Evolutionary conservation across 1,140 invertebrate species (phyloP), one percentile per base, ranked within the genome.

Genomic region (Phocides pigmalion): DNA sequence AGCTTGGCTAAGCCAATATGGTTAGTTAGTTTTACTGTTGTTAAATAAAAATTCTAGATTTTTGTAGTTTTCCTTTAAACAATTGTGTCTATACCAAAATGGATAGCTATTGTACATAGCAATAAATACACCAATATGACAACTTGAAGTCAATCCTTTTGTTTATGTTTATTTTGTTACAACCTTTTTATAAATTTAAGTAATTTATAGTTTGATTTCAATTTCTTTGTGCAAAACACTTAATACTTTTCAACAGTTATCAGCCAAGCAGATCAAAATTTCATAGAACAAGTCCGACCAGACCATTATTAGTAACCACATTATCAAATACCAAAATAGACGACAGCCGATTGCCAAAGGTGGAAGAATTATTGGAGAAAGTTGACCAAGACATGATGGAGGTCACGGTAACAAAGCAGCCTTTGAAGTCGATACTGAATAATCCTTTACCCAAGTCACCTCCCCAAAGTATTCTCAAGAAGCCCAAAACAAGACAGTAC

Each of bases 381-480:
- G 76, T 89, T 17, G 89, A 89, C 20, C 81, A 89, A 37, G 89
- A 91, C 25, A 89, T 89, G 81, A 77, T 87, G 75, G 87, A 90
- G 56, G 74, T 89, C 11, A 66, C 77, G 17, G 68, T 77, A 37
- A 35, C 76, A 5, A 91, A 89, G 66, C 87, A 87, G 49, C 89
- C 89, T 15, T 66, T 91, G n/a, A 91, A 91, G 69, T 88, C 89
- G 54, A 91, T 91, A 81, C 83, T 89, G 53, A 91, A 91, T 66
- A 89, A 91, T 64, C 80, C 87, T 0, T 65, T 84, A 61, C 78
- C 78, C 35, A 89, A 82, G 66, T 81, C 85, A 32, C 79, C 83
- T 0, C 85, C 81, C 2, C 85, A 75, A 35, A 79, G 88, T 22
- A 91, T 91, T 65, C 74, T 91, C 17, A 91, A 91, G 56, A 91